Evolutionary conservation across 2,113 vertebrate genomes (phyloP).

Genomic region (Plectropomus leopardus): DNA sequence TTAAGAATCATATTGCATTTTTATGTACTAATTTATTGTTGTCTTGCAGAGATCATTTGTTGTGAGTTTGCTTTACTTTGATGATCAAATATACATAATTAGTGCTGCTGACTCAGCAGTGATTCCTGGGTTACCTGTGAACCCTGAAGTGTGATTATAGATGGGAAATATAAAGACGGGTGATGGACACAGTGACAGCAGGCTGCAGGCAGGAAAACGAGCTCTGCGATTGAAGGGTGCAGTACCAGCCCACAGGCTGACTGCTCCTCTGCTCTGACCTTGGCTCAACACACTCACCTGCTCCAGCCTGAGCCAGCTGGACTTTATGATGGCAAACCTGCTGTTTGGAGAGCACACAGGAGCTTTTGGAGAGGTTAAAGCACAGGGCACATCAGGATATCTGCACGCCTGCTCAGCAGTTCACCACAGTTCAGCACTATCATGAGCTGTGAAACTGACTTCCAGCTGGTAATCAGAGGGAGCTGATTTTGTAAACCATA

Average conservation of each 20-base stretch:
- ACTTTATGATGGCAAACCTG: slow-evolving; percentile 4
- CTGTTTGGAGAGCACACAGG: slow-evolving; percentile 52
- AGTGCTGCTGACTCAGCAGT: neutral
- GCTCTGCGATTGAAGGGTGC: neutral
- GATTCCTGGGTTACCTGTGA: neutral
- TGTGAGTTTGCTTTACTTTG: neutral
- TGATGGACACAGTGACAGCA: too few species aligned
- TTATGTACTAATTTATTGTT: too few species aligned
- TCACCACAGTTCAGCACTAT: neutral
- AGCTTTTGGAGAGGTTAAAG: slow-evolving; percentile 47
- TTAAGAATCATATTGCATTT: neutral
- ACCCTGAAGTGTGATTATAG: neutral
- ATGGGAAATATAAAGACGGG: too few species aligned
- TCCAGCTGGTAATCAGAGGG: neutral
- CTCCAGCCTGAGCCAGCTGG: neutral
- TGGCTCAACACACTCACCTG: slow-evolving; percentile 36
- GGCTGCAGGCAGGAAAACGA: too few species aligned
- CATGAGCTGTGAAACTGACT: neutral
- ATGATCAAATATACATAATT: slow-evolving; percentile 14
- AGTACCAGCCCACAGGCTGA: slow-evolving; percentile 8
- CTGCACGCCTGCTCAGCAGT: slow-evolving; percentile 33
- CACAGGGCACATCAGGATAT: slow-evolving; percentile 48
- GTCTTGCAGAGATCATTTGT: neutral
- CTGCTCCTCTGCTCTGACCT: slow-evolving; percentile 1
- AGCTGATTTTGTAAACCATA: neutral